Percentiles rank a stretch among this genome's conserved stretches.
These are phyloP conservation scores for Strigops habroptila DNA, from an alignment of 2,113 vertebrate genomes.

Conservation along the genomic window DNA sequence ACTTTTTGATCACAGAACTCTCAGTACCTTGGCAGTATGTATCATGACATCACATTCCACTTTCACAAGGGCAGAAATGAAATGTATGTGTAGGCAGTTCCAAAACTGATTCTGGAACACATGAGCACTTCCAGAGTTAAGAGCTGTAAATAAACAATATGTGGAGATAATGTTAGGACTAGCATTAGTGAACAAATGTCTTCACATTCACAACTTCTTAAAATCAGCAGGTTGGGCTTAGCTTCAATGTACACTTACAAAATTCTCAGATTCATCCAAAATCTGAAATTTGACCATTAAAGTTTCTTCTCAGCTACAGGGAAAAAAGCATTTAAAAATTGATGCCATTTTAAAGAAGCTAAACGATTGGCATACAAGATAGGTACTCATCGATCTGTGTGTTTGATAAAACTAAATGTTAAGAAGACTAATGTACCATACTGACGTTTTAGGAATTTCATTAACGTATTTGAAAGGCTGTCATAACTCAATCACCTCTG, in stretches of 20 bases:
- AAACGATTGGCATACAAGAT: constrained; percentile 64
- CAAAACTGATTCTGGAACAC: background rate
- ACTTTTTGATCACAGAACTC: background rate
- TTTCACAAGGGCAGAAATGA: constrained; percentile 1
- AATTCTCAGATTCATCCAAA: constrained; percentile 1
- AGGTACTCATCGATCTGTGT: constrained; percentile 68
- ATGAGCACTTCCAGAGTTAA: background rate
- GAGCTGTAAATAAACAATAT: background rate
- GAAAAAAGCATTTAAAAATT: background rate
- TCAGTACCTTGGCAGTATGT: background rate
- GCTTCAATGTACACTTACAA: background rate
- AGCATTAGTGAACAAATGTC: background rate
- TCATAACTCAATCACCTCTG: constrained; percentile 78
- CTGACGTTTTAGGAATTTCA: constrained; percentile 77
- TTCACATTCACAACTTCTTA: background rate
- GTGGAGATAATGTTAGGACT: background rate
- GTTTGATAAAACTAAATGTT: constrained; percentile 77
- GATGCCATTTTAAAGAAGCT: constrained; percentile 48
- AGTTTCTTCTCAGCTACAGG: background rate
- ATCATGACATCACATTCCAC: background rate
- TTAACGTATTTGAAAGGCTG: constrained; percentile 70
- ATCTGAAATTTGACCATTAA: background rate
- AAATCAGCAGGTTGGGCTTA: background rate
- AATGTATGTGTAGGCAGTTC: background rate
- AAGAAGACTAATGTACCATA: constrained; percentile 78